A percentile compares a stretch with the other conserved stretches of the same genome.
phyloP scores from a whole-genome alignment of 1,140 invertebrate species.

The Eurosta solidaginis region DNA sequence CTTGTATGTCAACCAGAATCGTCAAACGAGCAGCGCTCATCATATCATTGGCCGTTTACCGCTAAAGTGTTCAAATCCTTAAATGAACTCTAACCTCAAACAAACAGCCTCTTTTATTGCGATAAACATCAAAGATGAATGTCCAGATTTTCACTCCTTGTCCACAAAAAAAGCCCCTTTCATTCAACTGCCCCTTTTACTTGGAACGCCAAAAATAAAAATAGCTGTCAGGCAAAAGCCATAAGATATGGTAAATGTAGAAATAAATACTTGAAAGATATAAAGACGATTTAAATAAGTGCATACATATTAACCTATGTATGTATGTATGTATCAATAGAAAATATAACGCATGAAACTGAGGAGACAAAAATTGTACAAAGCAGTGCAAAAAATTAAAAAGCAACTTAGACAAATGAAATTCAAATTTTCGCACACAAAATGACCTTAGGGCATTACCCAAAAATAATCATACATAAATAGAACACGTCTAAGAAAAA shows the following conservation, averaged over 20 bases:
- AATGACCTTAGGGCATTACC: slow-evolving; percentile 23
- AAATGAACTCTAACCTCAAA: slow-evolving; percentile 33
- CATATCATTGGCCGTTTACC: neutral
- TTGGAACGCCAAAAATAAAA: neutral
- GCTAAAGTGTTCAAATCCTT: neutral
- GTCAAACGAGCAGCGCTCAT: neutral
- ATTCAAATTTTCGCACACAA: slow-evolving; percentile 14
- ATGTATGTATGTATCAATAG: neutral
- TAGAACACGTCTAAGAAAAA: slow-evolving; percentile 3
- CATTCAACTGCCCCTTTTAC: neutral
- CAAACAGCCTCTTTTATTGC: slow-evolving; percentile 29
- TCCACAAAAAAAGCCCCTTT: neutral
- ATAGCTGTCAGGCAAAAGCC: neutral
- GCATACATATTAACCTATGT: too few species aligned
- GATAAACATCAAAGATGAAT: slow-evolving; percentile 30
- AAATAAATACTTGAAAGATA: slow-evolving; percentile 23
- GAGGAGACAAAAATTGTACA: neutral
- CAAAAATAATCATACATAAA: neutral
- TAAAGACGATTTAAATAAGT: too few species aligned
- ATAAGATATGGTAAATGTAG: neutral
- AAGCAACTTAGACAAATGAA: neutral
- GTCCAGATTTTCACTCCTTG: slow-evolving; percentile 35
- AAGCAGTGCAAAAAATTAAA: neutral
- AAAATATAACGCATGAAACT: neutral
- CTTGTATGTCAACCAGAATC: neutral